Evolutionary conservation across 1,140 invertebrate genomes (phyloP).

Genomic region (Bombus waltoni): DNA sequence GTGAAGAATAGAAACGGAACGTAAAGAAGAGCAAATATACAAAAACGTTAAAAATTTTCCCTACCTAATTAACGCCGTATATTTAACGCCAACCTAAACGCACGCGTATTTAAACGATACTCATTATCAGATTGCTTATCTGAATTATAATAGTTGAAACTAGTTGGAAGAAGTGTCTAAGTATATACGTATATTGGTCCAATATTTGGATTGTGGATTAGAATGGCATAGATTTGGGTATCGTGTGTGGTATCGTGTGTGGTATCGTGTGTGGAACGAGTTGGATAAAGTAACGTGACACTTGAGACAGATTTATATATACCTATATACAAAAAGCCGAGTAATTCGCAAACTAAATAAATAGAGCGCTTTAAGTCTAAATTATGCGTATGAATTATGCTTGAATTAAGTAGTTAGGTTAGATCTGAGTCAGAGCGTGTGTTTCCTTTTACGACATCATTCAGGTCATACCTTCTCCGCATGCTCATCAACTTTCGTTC

Average conservation of each 20-base stretch:
- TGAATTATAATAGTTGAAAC: background rate
- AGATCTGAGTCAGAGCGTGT: background rate
- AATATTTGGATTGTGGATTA: background rate
- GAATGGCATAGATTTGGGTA: background rate
- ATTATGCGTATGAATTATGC: constrained; percentile 1
- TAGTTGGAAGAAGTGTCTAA: background rate
- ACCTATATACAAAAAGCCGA: background rate
- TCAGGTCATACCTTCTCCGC: background rate
- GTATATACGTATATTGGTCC: background rate
- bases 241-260: background rate
- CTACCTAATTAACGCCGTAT: background rate
- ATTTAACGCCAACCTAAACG: too few species aligned
- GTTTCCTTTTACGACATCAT: background rate
- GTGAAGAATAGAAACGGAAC: background rate
- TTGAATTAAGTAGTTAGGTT: background rate
- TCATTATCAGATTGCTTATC: background rate
- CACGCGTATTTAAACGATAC: background rate
- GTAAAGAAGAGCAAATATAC: background rate
- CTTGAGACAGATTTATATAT: background rate
- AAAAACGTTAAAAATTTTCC: background rate
- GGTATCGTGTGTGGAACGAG: background rate
- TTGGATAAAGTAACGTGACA: background rate
- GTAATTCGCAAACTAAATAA: background rate
- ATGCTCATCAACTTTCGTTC: background rate
- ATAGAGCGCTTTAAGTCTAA: background rate